phyloP scores from a whole-genome alignment of 1,140 invertebrate genomes.

The Tetramorium simillimum region DNA sequence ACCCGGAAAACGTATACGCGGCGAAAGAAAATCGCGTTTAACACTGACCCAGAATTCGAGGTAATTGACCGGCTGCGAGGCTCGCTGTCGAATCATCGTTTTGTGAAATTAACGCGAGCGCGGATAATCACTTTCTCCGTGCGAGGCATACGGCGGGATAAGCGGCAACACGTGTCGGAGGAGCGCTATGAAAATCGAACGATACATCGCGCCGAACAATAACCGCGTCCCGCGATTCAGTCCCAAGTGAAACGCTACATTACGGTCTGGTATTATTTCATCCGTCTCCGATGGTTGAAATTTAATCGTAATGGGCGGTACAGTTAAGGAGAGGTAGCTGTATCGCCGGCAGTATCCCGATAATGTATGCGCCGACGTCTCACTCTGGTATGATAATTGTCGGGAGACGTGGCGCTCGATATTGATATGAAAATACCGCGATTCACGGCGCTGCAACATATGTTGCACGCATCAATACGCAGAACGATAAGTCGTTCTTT shows the following conservation, averaged over 20 bases:
- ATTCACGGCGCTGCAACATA: conserved; percentile 44
- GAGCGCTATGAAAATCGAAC: not conserved
- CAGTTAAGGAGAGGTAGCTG: conserved; percentile 53
- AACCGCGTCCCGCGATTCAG: conserved; percentile 9
- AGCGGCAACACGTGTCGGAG: not conserved
- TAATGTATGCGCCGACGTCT: conserved; percentile 45
- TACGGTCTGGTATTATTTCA: conserved; percentile 36
- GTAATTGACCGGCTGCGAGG: not conserved
- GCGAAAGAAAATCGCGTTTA: not conserved
- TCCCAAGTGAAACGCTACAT: conserved; percentile 22
- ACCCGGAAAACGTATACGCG: not conserved
- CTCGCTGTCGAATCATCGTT: not conserved
- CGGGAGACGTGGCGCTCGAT: not conserved
- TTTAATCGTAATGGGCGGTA: conserved; percentile 57
- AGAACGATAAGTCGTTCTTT: conserved; percentile 64
- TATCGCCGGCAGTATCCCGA: conserved; percentile 50
- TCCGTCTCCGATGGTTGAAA: conserved; percentile 27
- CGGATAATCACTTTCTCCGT: conserved; percentile 37
- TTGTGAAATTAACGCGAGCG: not conserved
- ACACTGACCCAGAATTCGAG: not conserved
- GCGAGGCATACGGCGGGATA: not conserved
- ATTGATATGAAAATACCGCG: conserved; percentile 45
- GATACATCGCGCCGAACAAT: not conserved
- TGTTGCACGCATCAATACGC: conserved; percentile 49
- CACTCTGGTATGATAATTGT: conserved; percentile 48